Percentiles rank a stretch among this genome's conserved stretches.
These are phyloP conservation scores for Limnephilus rhombicus DNA, from an alignment of 2,888 invertebrate species.

Conservation along the genomic window DNA sequence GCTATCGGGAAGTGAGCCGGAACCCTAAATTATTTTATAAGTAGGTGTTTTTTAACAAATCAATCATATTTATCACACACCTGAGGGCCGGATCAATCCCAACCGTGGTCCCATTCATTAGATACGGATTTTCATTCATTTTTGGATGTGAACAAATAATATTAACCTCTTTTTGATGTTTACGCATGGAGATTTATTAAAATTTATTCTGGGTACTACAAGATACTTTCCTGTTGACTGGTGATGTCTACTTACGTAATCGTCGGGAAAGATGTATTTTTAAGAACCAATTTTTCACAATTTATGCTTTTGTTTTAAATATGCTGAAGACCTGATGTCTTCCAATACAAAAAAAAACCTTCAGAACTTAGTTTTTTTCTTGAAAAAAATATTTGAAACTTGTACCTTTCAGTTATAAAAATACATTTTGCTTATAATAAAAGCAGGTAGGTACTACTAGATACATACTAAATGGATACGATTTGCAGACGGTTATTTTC, in stretches of 20 bases:
- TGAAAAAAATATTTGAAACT: too few relatives aligned
- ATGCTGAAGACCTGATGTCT: too few relatives aligned
- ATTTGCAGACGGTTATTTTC: neutral
- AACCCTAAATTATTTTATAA: conserved; percentile 42
- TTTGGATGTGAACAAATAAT: neutral
- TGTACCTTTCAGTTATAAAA: too few relatives aligned
- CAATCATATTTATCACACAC: conserved; percentile 29
- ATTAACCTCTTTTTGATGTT: neutral
- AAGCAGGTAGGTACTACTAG: too few relatives aligned
- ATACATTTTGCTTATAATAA: too few relatives aligned
- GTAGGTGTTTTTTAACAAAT: conserved; percentile 26
- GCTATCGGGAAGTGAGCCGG: conserved; percentile 11
- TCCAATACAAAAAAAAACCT: too few relatives aligned
- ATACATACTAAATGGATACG: too few relatives aligned
- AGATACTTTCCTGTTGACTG: neutral
- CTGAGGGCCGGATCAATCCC: conserved; percentile 14
- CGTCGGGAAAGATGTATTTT: neutral
- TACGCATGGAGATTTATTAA: conserved; percentile 33
- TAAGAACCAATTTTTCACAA: neutral
- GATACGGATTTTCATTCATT: neutral
- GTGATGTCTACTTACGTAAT: neutral
- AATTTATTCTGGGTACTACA: neutral
- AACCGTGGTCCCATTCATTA: neutral
- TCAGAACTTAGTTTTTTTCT: too few relatives aligned
- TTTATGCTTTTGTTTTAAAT: too few relatives aligned